Evolutionary conservation across 2,888 invertebrate genomes (phyloP), one percentile per base, ranked within the genome.

Genomic region (Hypercompe scribonia): DNA sequence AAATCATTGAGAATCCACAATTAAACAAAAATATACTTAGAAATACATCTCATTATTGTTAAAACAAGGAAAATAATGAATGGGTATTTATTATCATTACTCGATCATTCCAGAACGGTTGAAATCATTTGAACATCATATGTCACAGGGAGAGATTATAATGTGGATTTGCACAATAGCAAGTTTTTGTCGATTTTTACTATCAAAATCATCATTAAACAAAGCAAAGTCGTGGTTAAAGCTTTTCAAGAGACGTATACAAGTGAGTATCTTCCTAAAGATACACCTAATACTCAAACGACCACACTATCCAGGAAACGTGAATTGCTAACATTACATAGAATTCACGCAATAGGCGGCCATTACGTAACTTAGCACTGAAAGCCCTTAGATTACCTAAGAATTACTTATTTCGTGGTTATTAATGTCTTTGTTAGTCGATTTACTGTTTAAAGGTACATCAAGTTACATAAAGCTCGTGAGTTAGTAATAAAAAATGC

Each of bases 361-460:
- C 11, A 70, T 84, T 84, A 78, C 81, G 77, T 82, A 84, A 84
- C 69, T 61, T 28, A 24, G 70, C 58, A 78, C 74, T 78, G 81
- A 79, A 78, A 80, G 73, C 65, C 11, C 69, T 79, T 70, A 74
- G 58, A 68, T 84, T 84, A 84, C 79, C 82, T 83, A 83, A 84
- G 71, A 58, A 34, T 34, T 69, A 77, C 75, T 81, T 81, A 84
- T 84, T 84, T 84, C 84, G 82, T 69, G 76, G 74, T 81, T 81
- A 84, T 84, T 84, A 84, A 84, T 84, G 76, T 81, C 76, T 81
- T 84, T 84, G 84, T 84, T 83, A 83, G 78, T 63, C 78, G 76
- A 84, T 84, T 84, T 81, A 84, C 80, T 83, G 83, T 84, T 83
- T 84, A 77, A 69, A 78, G 73, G 66, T 74, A 73, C 77, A 80